Evolutionary conservation across 2,888 invertebrate genomes (phyloP).

Genomic region (Oasisia sp.): DNA sequence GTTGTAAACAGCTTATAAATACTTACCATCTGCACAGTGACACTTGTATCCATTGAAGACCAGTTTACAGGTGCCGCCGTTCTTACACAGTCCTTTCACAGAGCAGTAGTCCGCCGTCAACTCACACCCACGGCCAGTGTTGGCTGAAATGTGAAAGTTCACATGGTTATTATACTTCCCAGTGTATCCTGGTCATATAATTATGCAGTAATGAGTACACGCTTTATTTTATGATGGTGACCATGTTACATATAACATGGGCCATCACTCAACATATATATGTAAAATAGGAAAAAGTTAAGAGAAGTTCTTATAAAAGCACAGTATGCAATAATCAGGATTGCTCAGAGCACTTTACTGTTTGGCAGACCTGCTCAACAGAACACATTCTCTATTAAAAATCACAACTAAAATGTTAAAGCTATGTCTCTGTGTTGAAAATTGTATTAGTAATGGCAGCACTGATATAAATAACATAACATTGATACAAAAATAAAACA

Average conservation of each 20-base stretch:
- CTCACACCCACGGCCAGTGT: constrained; percentile 87
- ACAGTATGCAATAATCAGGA: too few relatives aligned
- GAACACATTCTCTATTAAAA: too few relatives aligned
- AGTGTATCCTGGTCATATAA: neutral
- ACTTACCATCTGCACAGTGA: constrained; percentile 45
- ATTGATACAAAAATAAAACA: neutral
- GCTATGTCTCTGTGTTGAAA: neutral
- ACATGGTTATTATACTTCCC: neutral
- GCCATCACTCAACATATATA: too few relatives aligned
- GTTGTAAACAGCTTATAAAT: neutral
- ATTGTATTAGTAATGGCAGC: neutral
- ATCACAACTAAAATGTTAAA: neutral
- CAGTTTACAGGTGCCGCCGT: constrained; percentile 37
- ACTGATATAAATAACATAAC: neutral
- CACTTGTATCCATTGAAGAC: constrained; percentile 43
- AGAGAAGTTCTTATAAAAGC: too few relatives aligned
- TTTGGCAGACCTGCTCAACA: too few relatives aligned
- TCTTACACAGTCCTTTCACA: constrained; percentile 49
- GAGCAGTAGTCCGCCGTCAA: constrained; percentile 87
- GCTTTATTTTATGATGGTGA: neutral
- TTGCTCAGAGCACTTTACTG: too few relatives aligned
- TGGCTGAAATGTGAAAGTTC: constrained; percentile 86
- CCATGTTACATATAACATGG: too few relatives aligned
- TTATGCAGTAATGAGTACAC: neutral
- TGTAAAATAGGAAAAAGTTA: too few relatives aligned